Conservation (phyloP, 2,888 invertebrate species). For the Sialis lutaria region DNA sequence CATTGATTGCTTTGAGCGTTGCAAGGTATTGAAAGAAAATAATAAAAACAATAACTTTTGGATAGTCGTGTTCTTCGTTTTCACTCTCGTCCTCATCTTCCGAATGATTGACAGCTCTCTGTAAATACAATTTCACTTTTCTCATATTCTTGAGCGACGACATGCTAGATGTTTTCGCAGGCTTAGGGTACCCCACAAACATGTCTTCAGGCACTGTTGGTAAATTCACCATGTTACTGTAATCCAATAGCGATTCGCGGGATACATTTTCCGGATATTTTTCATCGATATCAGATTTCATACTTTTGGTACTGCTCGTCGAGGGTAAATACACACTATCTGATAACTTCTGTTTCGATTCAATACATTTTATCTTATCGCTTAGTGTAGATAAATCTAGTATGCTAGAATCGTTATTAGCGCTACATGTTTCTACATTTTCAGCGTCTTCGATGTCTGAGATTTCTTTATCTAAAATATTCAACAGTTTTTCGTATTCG, state of each 20-base stretch:
- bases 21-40: no score
- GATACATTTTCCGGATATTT: constrained; percentile 29
- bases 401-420: constrained; percentile 6
- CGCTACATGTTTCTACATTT: constrained; percentile 10
- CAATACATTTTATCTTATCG: constrained; percentile 22
- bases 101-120: constrained; percentile 23
- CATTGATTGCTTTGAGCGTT: no score
- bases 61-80: constrained; percentile 16
- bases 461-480: constrained; percentile 22
- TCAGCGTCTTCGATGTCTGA: constrained; percentile 19
- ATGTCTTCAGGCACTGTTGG: constrained; percentile 29
- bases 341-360: constrained; percentile 13
- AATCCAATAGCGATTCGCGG: constrained; percentile 25
- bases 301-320: constrained; percentile 18
- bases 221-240: constrained; percentile 24
- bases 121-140: constrained; percentile 26
- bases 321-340: constrained; percentile 14
- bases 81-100: constrained; percentile 26
- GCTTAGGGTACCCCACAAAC: constrained; percentile 24
- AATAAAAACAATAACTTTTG: no score
- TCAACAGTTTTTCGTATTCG: constrained; percentile 21
- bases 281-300: constrained; percentile 26
- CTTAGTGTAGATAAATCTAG: constrained; percentile 15
- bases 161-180: constrained; percentile 24
- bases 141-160: constrained; percentile 27